These are phyloP conservation scores for Erebia epiphron DNA, from an alignment of 2,888 invertebrate species.

Conservation along the genomic window DNA sequence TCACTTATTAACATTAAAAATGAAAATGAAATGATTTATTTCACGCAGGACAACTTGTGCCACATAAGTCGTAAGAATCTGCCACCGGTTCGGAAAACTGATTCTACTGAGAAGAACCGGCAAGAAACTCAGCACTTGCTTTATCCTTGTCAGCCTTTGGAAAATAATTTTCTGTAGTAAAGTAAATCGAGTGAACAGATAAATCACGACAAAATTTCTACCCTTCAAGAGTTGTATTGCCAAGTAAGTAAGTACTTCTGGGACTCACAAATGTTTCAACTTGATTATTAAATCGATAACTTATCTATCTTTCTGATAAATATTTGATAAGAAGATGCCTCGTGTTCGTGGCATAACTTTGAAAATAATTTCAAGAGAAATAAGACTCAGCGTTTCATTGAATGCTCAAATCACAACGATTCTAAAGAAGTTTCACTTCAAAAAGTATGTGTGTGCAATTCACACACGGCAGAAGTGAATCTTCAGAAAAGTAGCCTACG, in stretches of 20 bases:
- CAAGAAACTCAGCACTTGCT: no score
- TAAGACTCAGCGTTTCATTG: no score
- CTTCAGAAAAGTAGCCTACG: no score
- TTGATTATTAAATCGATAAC: slow-evolving; percentile 4
- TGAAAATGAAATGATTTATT: no score
- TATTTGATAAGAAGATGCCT: slow-evolving; percentile 1
- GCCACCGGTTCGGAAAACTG: no score
- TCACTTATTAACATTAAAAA: background rate
- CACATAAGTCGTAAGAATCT: no score
- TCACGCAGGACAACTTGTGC: no score
- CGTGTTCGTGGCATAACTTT: background rate
- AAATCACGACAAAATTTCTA: background rate
- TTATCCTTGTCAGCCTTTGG: background rate
- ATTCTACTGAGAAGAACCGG: no score
- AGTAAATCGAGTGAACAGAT: background rate
- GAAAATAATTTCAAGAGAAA: background rate
- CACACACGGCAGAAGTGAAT: no score
- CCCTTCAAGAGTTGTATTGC: background rate
- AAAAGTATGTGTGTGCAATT: no score
- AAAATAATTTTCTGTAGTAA: background rate
- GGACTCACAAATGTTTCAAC: background rate
- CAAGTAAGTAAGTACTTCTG: slow-evolving; percentile 4
- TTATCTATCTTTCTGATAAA: slow-evolving; percentile 3
- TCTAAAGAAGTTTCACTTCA: no score
- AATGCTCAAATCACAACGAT: no score